Evolutionary conservation across 2,113 vertebrate species (phyloP).

Genomic region (Jaculus jaculus): DNA sequence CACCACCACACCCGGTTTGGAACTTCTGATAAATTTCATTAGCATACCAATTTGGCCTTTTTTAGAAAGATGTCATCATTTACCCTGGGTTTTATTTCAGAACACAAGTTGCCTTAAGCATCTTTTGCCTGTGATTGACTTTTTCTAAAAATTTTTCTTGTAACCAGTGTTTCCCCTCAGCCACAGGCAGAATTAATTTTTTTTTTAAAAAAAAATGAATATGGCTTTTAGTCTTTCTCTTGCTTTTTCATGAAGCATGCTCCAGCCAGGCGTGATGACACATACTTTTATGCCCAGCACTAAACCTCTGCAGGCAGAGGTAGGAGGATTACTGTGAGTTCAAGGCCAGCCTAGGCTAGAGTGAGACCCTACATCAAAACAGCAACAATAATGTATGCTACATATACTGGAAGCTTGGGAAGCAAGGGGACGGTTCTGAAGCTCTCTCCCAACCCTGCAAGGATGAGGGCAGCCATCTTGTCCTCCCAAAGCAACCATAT

Average conservation of each 20-base stretch:
- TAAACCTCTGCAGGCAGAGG: too few relatives aligned
- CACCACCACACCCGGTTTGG: too few relatives aligned
- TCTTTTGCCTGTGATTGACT: constrained; percentile 83
- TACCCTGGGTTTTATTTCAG: constrained; percentile 92
- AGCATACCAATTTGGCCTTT: constrained; percentile 93
- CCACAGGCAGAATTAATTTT: constrained; percentile 94
- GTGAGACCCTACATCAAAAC: too few relatives aligned
- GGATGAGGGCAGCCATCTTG: background rate
- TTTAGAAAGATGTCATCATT: constrained; percentile 96
- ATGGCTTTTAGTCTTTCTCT: constrained; percentile 91
- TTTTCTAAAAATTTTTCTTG: constrained; percentile 93
- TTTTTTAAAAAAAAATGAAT: constrained; percentile 89
- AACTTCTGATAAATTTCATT: constrained; percentile 94
- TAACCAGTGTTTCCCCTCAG: constrained; percentile 93
- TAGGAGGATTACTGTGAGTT: too few relatives aligned
- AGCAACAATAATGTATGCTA: too few relatives aligned
- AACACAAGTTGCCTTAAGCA: constrained; percentile 91
- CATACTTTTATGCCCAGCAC: too few relatives aligned
- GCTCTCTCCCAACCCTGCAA: constrained; percentile 54
- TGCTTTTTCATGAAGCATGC: constrained; percentile 88
- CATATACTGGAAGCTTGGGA: too few relatives aligned
- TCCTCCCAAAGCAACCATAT: too few relatives aligned
- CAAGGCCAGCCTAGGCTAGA: too few relatives aligned
- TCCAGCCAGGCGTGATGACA: too few relatives aligned
- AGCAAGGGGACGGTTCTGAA: constrained; percentile 85